Evolutionary conservation across 2,797 vertebrate species (phyloP).

Genomic region (Alauda arvensis): DNA sequence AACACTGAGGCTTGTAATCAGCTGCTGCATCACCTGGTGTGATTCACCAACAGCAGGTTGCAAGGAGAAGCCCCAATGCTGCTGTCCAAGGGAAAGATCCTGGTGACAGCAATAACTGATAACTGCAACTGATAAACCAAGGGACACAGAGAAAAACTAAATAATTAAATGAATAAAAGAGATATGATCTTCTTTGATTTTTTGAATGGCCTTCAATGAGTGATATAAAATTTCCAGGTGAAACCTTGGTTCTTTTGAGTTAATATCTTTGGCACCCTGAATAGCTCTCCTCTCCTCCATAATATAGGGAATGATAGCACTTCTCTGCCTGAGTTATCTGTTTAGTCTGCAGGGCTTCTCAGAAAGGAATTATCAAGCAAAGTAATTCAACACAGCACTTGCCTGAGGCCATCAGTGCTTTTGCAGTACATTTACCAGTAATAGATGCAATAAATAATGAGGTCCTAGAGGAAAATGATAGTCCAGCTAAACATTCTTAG

Average conservation of each 20-base stretch:
- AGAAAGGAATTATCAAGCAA: neutral
- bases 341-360: neutral
- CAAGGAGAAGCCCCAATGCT: neutral
- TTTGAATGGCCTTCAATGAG: neutral
- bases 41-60: neutral
- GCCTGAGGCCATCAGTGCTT: neutral
- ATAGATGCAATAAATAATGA: conserved; percentile 9
- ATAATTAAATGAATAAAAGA: neutral
- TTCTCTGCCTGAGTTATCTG: neutral
- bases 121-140: neutral
- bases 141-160: neutral
- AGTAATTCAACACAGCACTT: neutral
- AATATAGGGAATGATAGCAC: neutral
- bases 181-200: neutral
- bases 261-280: neutral
- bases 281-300: neutral
- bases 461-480: neutral
- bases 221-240: neutral
- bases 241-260: neutral
- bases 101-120: neutral
- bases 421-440: neutral
- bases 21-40: neutral
- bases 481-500: neutral
- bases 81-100: neutral
- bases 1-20: neutral